Evolutionary conservation across 2,797 vertebrate species (phyloP).

Genomic region (Linurgus olivaceus): DNA sequence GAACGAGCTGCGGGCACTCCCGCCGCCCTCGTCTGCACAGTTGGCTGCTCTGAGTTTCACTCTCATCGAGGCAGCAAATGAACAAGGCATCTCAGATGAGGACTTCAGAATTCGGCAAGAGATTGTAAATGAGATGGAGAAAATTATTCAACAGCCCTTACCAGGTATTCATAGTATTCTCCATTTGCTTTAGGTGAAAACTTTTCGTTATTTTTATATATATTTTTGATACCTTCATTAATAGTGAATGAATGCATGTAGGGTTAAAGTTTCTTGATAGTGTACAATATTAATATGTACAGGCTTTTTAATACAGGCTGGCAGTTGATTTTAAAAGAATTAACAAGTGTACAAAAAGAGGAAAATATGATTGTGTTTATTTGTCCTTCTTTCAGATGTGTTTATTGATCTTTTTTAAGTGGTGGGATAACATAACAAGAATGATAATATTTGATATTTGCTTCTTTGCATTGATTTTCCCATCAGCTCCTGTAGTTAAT

Average conservation of each 20-base stretch:
- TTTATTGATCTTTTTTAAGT: background rate
- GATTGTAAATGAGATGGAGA: conserved; percentile 89
- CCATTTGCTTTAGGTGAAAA: background rate
- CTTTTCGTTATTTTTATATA: background rate
- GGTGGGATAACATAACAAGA: background rate
- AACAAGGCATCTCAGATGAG: conserved; percentile 90
- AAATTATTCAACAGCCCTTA: conserved; percentile 84
- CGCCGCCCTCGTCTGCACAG: conserved; percentile 84
- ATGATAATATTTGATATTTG: background rate
- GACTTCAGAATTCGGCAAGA: conserved; percentile 85
- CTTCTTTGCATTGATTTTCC: background rate
- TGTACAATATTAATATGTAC: background rate
- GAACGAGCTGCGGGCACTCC: conserved; percentile 90
- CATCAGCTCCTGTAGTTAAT: background rate
- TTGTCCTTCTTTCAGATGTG: background rate
- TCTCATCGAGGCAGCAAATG: conserved; percentile 81
- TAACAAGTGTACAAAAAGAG: background rate
- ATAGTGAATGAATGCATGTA: background rate
- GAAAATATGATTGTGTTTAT: background rate
- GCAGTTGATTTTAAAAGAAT: background rate
- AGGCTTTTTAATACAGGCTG: background rate
- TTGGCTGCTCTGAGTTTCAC: conserved; percentile 85
- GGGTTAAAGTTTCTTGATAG: background rate
- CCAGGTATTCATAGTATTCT: conserved; percentile 77
- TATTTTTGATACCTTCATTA: background rate